Evolutionary conservation across 2,888 invertebrate species (phyloP).

Genomic region (Shargacucullia verbasci): DNA sequence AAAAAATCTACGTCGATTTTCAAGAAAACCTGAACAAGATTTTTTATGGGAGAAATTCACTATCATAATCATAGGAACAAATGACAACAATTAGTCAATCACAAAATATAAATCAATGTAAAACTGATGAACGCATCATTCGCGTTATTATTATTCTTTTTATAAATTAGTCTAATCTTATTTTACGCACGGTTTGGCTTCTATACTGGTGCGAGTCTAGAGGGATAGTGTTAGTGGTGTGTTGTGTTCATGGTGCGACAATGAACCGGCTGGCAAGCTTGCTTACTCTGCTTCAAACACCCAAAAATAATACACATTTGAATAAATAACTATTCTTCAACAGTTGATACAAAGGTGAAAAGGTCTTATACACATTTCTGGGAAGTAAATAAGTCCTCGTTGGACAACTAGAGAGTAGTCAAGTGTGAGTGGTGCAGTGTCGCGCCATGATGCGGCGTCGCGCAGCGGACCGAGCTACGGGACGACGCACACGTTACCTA

Average conservation of each 20-base stretch:
- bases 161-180: slow-evolving; percentile 75
- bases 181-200: slow-evolving; percentile 86
- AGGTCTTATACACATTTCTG: neutral
- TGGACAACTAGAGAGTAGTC: slow-evolving; percentile 10
- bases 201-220: slow-evolving; percentile 86
- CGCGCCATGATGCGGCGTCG: slow-evolving; percentile 51
- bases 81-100: slow-evolving; percentile 87
- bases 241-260: slow-evolving; percentile 67
- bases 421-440: slow-evolving; percentile 29
- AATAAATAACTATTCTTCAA: neutral
- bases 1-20: slow-evolving; percentile 87
- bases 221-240: slow-evolving; percentile 77
- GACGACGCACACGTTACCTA: slow-evolving; percentile 76
- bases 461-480: slow-evolving; percentile 75
- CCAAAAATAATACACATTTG: slow-evolving; percentile 2
- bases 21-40: slow-evolving; percentile 87
- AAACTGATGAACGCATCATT: slow-evolving; percentile 82
- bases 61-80: slow-evolving; percentile 87
- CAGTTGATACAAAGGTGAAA: neutral
- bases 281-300: slow-evolving; percentile 1
- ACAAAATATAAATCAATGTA: slow-evolving; percentile 83
- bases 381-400: slow-evolving; percentile 1
- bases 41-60: slow-evolving; percentile 74
- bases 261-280: slow-evolving; percentile 37
- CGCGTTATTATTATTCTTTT: slow-evolving; percentile 70